These are phyloP conservation scores for Luperina testacea DNA, from an alignment of 2,888 invertebrate genomes.

Conservation along the genomic window DNA sequence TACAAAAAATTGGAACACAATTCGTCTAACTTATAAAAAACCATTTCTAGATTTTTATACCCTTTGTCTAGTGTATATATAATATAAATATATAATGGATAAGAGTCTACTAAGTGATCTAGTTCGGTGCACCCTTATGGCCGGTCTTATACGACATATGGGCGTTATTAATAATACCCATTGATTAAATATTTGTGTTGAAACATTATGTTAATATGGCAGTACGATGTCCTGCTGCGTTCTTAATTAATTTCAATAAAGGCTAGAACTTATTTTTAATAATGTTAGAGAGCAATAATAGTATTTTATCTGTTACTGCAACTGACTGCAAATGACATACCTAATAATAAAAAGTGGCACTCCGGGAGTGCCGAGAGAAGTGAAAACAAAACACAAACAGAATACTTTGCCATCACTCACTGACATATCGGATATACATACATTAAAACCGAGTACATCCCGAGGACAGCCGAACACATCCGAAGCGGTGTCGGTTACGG, in stretches of 20 bases:
- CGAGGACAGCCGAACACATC: too few species aligned
- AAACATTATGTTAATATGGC: slow-evolving; percentile 35
- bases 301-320: slow-evolving; percentile 4
- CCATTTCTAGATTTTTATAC: neutral
- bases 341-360: neutral
- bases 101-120: neutral
- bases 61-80: neutral
- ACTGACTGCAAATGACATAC: neutral
- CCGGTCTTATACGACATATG: slow-evolving; percentile 31
- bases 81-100: neutral
- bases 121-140: slow-evolving; percentile 5
- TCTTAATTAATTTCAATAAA: slow-evolving; percentile 52
- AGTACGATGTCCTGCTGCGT: slow-evolving; percentile 38
- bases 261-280: slow-evolving; percentile 11
- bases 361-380: too few species aligned
- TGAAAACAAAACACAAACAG: too few species aligned
- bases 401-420: too few species aligned
- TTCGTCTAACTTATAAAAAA: neutral
- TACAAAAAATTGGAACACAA: neutral
- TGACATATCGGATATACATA: too few species aligned
- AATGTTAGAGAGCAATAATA: neutral
- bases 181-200: slow-evolving; percentile 25
- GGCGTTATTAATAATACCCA: slow-evolving; percentile 35
- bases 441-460: too few species aligned
- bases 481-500: too few species aligned